phyloP scores from a whole-genome alignment of 1,140 invertebrate species.

The Psilanteris sp. region DNA sequence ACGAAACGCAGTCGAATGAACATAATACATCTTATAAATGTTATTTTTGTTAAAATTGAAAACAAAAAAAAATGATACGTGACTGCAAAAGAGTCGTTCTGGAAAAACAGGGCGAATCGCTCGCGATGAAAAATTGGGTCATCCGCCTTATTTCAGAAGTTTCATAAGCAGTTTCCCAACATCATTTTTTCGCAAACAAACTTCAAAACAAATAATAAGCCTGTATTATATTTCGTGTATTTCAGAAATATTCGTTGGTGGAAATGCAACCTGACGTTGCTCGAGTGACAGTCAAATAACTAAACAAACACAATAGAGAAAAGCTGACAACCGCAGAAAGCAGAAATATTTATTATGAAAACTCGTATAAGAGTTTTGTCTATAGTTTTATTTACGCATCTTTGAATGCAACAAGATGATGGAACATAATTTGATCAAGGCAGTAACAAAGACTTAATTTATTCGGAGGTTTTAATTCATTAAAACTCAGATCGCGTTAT shows the following conservation, averaged over 20 bases:
- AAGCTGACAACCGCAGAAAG: not conserved
- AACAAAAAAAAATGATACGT: conserved; percentile 3
- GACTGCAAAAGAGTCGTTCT: conserved; percentile 22
- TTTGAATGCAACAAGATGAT: too few relatives aligned
- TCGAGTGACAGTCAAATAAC: conserved; percentile 9
- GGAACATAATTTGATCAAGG: not conserved
- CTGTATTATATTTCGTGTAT: conserved; percentile 22
- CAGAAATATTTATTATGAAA: conserved; percentile 10
- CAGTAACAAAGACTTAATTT: conserved; percentile 1
- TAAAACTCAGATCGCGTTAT: too few relatives aligned
- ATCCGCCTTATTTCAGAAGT: conserved; percentile 56
- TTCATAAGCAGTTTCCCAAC: conserved; percentile 46
- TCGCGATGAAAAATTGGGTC: conserved; percentile 42
- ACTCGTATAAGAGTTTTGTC: too few relatives aligned
- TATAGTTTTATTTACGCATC: too few relatives aligned
- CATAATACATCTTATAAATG: too few relatives aligned
- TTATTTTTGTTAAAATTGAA: too few relatives aligned
- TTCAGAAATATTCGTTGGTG: conserved; percentile 13
- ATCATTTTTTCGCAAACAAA: conserved; percentile 53
- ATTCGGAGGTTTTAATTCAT: conserved; percentile 9
- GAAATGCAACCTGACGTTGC: not conserved
- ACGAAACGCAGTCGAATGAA: too few relatives aligned
- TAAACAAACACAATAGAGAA: conserved; percentile 7
- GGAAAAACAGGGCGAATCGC: conserved; percentile 34
- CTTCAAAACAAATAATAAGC: conserved; percentile 37